phyloP scores from a whole-genome alignment of 2,797 vertebrate genomes.

The Muscicapa comitata region DNA sequence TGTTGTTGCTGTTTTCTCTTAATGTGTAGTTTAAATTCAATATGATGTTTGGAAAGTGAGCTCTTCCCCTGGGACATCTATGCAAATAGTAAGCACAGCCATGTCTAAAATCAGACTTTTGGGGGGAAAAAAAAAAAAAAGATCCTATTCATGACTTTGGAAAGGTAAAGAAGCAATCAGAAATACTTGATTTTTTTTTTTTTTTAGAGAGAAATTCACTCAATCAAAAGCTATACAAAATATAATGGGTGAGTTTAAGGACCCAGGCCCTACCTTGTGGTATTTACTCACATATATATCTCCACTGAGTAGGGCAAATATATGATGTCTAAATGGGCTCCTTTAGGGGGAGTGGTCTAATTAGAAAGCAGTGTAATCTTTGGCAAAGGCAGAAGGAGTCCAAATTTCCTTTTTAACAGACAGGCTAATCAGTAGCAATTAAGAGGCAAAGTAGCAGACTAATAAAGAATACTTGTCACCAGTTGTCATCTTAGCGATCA shows the following conservation, averaged over 20 bases:
- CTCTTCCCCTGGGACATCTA: not conserved
- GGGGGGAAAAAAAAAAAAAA: not conserved
- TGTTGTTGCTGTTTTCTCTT: not conserved
- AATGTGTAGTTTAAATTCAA: not conserved
- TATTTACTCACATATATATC: not conserved
- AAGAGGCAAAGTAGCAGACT: slow-evolving; percentile 86
- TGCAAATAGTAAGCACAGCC: not conserved
- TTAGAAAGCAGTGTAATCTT: not conserved
- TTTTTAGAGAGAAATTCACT: not conserved
- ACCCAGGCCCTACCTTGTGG: not conserved
- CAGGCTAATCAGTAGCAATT: slow-evolving; percentile 81
- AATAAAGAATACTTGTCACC: slow-evolving; percentile 86
- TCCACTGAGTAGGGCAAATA: not conserved
- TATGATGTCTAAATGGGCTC: not conserved
- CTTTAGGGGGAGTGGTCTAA: not conserved
- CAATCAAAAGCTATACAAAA: not conserved
- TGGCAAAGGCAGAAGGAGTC: slow-evolving; percentile 22
- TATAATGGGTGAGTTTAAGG: not conserved
- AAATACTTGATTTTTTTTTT: not conserved
- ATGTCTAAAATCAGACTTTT: not conserved
- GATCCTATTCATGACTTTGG: not conserved
- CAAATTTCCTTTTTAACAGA: slow-evolving; percentile 45
- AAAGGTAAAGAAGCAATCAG: not conserved
- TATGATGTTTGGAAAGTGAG: not conserved
- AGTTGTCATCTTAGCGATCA: slow-evolving; percentile 88